These are phyloP conservation scores for Argyra leucocephala DNA, from an alignment of 2,888 invertebrate genomes.

Conservation along the genomic window DNA sequence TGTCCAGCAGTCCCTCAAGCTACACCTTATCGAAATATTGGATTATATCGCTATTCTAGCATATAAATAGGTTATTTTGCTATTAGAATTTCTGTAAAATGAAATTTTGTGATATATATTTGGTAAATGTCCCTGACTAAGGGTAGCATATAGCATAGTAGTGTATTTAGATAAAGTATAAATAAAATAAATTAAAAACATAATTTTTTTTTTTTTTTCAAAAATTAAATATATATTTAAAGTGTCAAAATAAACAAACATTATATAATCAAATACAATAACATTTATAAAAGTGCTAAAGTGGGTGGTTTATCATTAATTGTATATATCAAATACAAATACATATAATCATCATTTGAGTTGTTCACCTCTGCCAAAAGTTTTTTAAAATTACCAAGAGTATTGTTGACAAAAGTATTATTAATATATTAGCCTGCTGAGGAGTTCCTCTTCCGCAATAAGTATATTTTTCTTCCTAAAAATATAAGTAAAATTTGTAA, in stretches of 20 bases:
- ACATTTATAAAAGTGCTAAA: slow-evolving; percentile 1
- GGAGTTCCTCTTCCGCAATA: background rate
- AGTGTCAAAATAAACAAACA: background rate
- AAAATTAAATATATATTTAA: background rate
- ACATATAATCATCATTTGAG: background rate
- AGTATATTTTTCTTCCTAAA: background rate
- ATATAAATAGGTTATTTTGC: too few species aligned
- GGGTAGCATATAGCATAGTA: too few species aligned
- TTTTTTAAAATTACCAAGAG: background rate
- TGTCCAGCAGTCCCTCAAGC: too few species aligned
- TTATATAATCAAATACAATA: background rate
- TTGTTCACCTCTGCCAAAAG: background rate
- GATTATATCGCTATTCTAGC: too few species aligned
- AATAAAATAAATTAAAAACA: too few species aligned
- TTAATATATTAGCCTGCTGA: background rate
- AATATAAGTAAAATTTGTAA: background rate
- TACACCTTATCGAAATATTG: too few species aligned
- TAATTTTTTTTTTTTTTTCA: background rate
- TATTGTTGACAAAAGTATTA: background rate
- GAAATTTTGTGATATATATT: too few species aligned
- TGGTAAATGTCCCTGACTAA: too few species aligned
- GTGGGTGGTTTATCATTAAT: too few species aligned
- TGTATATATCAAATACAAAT: too few species aligned
- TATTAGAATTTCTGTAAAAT: too few species aligned
- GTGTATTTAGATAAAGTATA: too few species aligned